Evolutionary conservation across 1,140 invertebrate genomes (phyloP).

Genomic region (Riptortus pedestris): DNA sequence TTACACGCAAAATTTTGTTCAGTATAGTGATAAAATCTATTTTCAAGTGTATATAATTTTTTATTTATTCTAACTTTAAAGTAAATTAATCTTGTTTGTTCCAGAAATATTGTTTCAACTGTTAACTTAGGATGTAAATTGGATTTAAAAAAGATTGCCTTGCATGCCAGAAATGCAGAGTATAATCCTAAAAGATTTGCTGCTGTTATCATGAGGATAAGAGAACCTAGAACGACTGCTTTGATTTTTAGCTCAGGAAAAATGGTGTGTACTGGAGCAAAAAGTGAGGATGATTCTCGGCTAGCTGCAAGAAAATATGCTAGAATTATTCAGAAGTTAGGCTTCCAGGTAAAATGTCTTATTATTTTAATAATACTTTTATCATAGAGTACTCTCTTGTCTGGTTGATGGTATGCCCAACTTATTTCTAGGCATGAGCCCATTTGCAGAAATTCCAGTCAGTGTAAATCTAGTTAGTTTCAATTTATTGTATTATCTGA

Average conservation of each 20-base stretch:
- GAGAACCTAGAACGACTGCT: constrained; percentile 96
- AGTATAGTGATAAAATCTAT: too few relatives aligned
- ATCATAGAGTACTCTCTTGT: neutral
- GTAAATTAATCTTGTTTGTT: too few relatives aligned
- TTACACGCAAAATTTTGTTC: too few relatives aligned
- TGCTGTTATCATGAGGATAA: constrained; percentile 98
- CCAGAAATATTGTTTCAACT: constrained; percentile 92
- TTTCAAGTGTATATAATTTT: too few relatives aligned
- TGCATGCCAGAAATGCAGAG: constrained; percentile 98
- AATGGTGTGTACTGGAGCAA: constrained; percentile 99
- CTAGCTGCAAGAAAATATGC: constrained; percentile 97
- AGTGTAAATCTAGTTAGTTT: too few relatives aligned
- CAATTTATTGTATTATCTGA: too few relatives aligned
- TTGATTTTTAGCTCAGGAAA: constrained; percentile 99
- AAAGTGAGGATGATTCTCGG: constrained; percentile 95
- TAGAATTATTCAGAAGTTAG: constrained; percentile 96
- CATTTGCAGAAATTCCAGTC: too few relatives aligned
- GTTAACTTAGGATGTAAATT: constrained; percentile 94
- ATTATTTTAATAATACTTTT: neutral
- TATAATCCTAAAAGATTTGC: constrained; percentile 99
- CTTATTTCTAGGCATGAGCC: too few relatives aligned
- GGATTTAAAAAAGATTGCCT: constrained; percentile 93
- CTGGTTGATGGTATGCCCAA: too few relatives aligned
- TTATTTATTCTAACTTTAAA: neutral
- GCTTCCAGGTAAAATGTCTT: constrained; percentile 66